Evolutionary conservation across 2,113 vertebrate genomes (phyloP), one percentile per base, ranked within the genome.

Genomic region (Menura novaehollandiae): DNA sequence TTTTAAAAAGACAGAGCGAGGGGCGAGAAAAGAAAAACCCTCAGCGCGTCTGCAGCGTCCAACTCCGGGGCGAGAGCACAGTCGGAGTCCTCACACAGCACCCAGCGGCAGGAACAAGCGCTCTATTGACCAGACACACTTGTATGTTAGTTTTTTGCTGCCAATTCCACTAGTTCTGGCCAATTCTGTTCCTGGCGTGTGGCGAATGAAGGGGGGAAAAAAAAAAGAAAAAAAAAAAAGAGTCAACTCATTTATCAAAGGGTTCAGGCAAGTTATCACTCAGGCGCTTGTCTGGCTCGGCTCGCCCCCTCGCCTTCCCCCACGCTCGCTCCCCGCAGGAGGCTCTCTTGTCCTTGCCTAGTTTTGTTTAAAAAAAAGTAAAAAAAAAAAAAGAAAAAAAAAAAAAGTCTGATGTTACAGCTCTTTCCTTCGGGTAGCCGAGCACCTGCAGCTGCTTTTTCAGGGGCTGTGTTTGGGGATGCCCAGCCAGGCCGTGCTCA

Each of bases 231-330:
- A 20, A 28, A 39, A 60, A 75, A 81, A 87, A 67, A 72, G 9
- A 92, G 88, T 88, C 83, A 94, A 95, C 75, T 92, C 89, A 91
- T 97, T 97, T 96, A 95, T 95, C 92, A 95, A 96, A 97, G 85
- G 93, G 88, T 93, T 94, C 96, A 95, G 95, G 92, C 93, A 66
- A 96, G 96, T 96, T 97, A 97, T 97, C 96, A 94, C 94, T 96
- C 91, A 51, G 95, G 95, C 53, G 37, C 91, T 97, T 94, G 94
- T 93, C 86, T 87, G 91, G 93, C 86, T 96, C 11, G 1, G 88
- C 62, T 92, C 39, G 37, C 91, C 88, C 68, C 76, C 52, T 67
- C 55, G 39, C 89, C 83, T 76, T 77, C 79, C 92, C 89, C 89
- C 59, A 52, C 66, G 10, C 91, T 90, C 24, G 5, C 81, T 90